Base-by-base conservation (phyloP, 2,797 vertebrate genomes). In the Diglossa cyanea region DNA sequence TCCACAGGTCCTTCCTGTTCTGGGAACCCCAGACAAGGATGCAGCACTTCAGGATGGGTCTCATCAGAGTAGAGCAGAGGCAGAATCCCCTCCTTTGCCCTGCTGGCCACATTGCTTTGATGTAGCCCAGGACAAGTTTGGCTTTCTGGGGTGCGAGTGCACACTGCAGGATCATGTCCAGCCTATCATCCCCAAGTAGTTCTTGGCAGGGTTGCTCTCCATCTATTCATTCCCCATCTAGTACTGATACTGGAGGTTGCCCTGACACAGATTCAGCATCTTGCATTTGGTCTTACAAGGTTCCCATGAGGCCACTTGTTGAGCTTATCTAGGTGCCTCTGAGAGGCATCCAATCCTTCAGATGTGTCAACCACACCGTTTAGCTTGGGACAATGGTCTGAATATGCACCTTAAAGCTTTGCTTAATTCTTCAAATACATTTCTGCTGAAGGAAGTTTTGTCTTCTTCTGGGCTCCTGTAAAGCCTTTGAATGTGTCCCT, bases 301-400 rank as follows among this genome's bases (percentile, higher is more conserved):
- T 61, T 45, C 24, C 24, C 13, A 39, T 6, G 11, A 23, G 28
- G 28, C 19, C 24, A 28, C 24, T 33, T 75, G 15, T n/a, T 21
- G 19, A 67, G 45, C 12, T 39, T 68, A 19, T 54, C 30, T 30
- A 53, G 24, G 13, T 61, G 33, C 8, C 72, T 54, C 63, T 68
- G 20, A n/a, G 24, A 40, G 24, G 62, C 54, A 30, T 53, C 24
- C 24, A n/a, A 20, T 33, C 47, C 24, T 76, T 33, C 33, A 68
- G 24, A 6, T 17, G 24, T 25, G 28, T 28, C 28, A 60, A 6
- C 8, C 4, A 8, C 13, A 45, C 5, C 1, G 0, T n/a, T 68
- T 44, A 68, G 16, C 47, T 53, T 45, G 19, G n/a, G 19, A 4
- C 10, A 20, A 13, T 45, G 19, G 12, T 66, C 24, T 8, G 9